Evolutionary conservation across 2,888 invertebrate genomes (phyloP), one percentile per base, ranked within the genome.

Genomic region (Ommatoiulus sabulosus): DNA sequence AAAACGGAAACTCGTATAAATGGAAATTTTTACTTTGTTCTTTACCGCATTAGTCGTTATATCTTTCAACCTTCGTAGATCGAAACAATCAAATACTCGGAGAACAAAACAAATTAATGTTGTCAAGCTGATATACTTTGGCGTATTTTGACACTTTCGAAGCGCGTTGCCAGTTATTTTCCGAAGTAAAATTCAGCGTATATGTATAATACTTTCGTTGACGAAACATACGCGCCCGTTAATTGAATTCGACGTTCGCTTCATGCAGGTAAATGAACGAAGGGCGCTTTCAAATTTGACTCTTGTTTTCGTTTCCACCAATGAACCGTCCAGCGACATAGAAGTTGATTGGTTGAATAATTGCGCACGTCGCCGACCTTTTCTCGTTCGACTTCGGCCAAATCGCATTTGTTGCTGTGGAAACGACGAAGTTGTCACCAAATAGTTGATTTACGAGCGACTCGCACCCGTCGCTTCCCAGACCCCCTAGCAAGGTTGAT

Each of bases 341-440:
- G 12, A 15, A 35, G 24, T 80, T 80, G 80, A 80, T 80, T 20
- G 80, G 80, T 12, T 80, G 20, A 80, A 80, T 80, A 80, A 80
- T 35, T 80, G 80, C 80, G 35, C 80, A 80, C 35, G 80, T 80
- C 80, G 80, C 35, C 80, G 80, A 80, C 80, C 80, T 80, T 80
- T 80, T 80, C 80, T 80, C 35, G 80, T 2, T 80, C 15, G 80
- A 80, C 35, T 20, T 80, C 80, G 35, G 80, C 35, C 80, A 80
- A 80, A 80, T 80, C 80, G 80, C 80, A 80, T 80, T 80, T 35
- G 80, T 80, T 80, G 80, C 20, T 35, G 12, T 80, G 80, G 24
- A 24, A 35, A 80, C 80, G 24, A 80, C 35, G 80, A 80, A 35
- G 80, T 80, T 80, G 80, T 35, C 80, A 80, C 80, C 80, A 72